Base-by-base conservation (phyloP, 2,888 invertebrate species). In the Zygaena filipendulae region DNA sequence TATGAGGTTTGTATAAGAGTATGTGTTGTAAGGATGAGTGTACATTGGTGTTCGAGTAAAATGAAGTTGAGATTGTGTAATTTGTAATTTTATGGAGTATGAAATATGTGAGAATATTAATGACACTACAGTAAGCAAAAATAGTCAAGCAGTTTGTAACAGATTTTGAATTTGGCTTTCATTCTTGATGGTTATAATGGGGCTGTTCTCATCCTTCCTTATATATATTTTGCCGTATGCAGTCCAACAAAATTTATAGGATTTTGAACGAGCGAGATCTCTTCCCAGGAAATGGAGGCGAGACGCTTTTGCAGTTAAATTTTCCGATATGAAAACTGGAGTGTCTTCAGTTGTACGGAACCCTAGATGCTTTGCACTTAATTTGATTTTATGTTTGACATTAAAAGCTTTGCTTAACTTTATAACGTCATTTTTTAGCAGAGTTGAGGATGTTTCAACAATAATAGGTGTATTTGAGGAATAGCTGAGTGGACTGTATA, bases 351-450 rank as follows among this genome's bases (percentile, higher is more conserved):
- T 16, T 5, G 29, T 33, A 1, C 11, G 11, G 10, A 38, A 13
- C 2, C 41, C 41, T 1, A 42, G 29, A 19, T 45, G 40, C 27
- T 45, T 45, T 2, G 39, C 41, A 22, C 31, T 27, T n/a, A 41
- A 20, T 29, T 42, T 40, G 2, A 7, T 14, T 22, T 35, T 38
- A 11, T 34, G 11, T 21, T 37, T 40, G 4, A 31, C 22, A 23
- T 44, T 44, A 25, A 32, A 39, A 2, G 13, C 18, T 22, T 42
- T 44, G 11, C 30, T 22, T 22, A 30, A 33, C 25, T 35, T 35
- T 7, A 44, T 8, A 1, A 38, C 13, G 6, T 36, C 33, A 2
- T 19, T 30, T 31, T 38, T 42, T n/a, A 32, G 13, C 4, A 36
- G 21, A 3, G 42, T 39, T 2, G 44, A 39, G 2, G 23, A 11